phyloP scores from a whole-genome alignment of 2,797 vertebrate species.

The Cyprinodon diabolis region DNA sequence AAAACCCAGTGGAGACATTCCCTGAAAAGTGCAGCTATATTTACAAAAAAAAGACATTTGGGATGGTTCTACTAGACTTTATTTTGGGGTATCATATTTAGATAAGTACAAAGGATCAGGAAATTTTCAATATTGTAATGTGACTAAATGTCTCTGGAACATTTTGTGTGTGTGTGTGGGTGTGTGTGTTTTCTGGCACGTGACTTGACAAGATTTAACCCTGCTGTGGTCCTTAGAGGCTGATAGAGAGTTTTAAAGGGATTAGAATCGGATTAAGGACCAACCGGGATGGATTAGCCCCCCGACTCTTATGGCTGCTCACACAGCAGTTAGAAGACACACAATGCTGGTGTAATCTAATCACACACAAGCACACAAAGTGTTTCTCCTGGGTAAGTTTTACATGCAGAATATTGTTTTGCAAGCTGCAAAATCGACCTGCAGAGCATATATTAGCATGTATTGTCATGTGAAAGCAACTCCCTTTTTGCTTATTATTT shows the following conservation, averaged over 20 bases:
- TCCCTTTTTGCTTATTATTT: not conserved
- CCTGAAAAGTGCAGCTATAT: not conserved
- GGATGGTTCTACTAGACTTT: not conserved
- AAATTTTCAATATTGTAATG: not conserved
- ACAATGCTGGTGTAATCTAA: constrained; percentile 18
- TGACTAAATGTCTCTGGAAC: not conserved
- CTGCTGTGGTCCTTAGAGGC: constrained; percentile 55
- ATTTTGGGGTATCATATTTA: not conserved
- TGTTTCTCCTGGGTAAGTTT: constrained; percentile 31
- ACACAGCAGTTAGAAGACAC: constrained; percentile 51
- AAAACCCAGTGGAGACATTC: not conserved
- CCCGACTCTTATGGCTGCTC: constrained; percentile 55
- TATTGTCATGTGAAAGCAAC: not conserved
- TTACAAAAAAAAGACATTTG: too few species aligned
- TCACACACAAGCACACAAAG: constrained; percentile 29
- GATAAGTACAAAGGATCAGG: not conserved
- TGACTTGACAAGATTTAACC: constrained; percentile 58
- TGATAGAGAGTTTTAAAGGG: constrained; percentile 73
- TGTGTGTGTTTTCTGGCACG: constrained; percentile 25
- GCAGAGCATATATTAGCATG: too few species aligned
- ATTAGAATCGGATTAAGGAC: constrained; percentile 74
- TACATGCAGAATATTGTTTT: constrained; percentile 37
- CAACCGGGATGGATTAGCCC: constrained; percentile 70
- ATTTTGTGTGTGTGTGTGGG: constrained; percentile 20
- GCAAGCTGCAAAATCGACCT: not conserved